These are phyloP conservation scores for Eulemur coronatus DNA, from an alignment of 2,797 vertebrate genomes.

Conservation along the genomic window DNA sequence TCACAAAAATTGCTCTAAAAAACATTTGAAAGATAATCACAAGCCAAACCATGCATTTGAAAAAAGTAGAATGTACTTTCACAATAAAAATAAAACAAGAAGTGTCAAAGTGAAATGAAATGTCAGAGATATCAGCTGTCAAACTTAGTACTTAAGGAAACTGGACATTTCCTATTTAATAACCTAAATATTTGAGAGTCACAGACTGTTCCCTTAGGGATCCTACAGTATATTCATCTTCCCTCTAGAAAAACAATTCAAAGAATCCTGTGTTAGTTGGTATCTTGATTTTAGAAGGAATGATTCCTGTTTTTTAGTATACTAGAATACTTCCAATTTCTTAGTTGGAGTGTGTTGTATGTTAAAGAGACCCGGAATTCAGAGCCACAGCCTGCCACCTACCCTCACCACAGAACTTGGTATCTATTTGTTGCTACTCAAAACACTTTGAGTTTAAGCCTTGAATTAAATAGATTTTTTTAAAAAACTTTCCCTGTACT, in stretches of 20 bases:
- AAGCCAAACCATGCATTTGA: no score
- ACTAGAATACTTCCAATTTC: background rate
- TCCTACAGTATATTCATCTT: background rate
- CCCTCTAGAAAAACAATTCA: background rate
- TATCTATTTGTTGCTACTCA: background rate
- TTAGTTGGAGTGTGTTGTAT: background rate
- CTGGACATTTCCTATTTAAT: no score
- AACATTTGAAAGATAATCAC: no score
- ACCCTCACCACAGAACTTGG: background rate
- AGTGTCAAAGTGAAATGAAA: no score
- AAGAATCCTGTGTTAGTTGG: background rate
- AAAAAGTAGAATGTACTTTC: no score
- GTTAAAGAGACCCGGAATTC: background rate
- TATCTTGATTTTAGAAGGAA: slow-evolving; percentile 4
- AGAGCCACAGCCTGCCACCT: background rate
- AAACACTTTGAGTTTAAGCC: background rate
- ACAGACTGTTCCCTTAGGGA: background rate
- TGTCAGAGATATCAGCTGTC: no score
- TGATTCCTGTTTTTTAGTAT: background rate
- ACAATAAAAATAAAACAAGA: no score
- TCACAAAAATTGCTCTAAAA: background rate
- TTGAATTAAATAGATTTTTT: background rate
- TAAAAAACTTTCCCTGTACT: background rate
- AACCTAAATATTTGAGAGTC: background rate
- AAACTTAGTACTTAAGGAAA: no score